Base-by-base conservation (phyloP, 2,888 invertebrate genomes). In the Hybos culiciformis region DNA sequence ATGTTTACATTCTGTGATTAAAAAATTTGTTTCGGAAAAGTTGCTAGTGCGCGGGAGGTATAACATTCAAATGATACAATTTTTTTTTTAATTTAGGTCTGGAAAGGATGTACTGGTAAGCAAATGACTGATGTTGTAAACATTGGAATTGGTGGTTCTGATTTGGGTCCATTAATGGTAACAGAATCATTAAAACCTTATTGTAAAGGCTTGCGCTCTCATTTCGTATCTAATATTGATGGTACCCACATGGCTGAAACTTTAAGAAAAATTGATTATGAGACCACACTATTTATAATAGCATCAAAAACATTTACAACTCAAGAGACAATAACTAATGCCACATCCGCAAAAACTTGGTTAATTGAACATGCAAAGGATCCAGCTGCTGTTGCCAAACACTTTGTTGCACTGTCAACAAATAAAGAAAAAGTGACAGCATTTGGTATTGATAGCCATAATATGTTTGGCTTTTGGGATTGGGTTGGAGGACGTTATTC, bases 381-480 rank as follows among this genome's bases (percentile, higher is more conserved):
- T 69, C 92, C 92, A 68, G 77, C 76, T 26, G 78, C 87, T 9
- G 94, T 98, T 8, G 91, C 94, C 14, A 91, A 90, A 62, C 98
- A 99, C 66, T 99, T 99, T 67, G 96, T 97, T 4, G 98, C 98
- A 9, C 68, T 99, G 12, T 97, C 97, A 4, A 99, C 98, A 0
- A 99, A 99, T 65, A 80, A 72, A 18, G 74, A 80, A 50, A 92
- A 94, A 66, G 97, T 94, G n/a, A 84, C 82, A 18, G 92, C 85
- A 26, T 99, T 99, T 69, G 98, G 98, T 14, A 99, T 99, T 56
- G 87, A 94, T 63, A 78, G 87, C 50, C 81, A 81, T 53, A 99
- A 98, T 62, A 97, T 98, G 94, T 99, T 99, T 70, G 96, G 86
- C 18, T 99, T 99, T 69, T 99, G 98, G 97, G 98, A 99, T 70